Base-by-base conservation (phyloP, 2,888 invertebrate species). In the Scrobipalpa costella region DNA sequence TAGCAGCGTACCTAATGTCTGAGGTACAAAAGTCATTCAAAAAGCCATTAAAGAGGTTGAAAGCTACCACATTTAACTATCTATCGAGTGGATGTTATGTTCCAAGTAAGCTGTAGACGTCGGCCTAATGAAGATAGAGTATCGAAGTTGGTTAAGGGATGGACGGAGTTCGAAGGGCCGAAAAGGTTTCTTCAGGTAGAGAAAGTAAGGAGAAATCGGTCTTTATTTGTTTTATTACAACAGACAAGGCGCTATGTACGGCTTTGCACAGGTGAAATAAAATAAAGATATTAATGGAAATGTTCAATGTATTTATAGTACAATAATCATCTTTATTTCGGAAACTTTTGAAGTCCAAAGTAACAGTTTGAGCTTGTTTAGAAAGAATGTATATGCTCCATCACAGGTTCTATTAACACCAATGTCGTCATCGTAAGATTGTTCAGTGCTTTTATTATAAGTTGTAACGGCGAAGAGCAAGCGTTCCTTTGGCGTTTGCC, bases 121-220 rank as follows among this genome's bases (percentile, higher is more conserved):
- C 68, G 65, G 65, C 72, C 74, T 74, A 77, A 79, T 79, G 75
- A 75, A 78, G 79, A 79, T 67, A 68, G 71, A 80, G 69, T 70
- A 73, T 68, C 71, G 70, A 76, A 76, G 66, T 73, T 75, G 62
- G 63, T 61, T 61, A 61, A 11, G 66, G 67, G 50, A 62, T 64
- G 63, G 65, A 67, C 66, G 65, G 67, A 67, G 72, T 71, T 71
- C 66, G 71, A 66, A 63, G 69, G 69, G 67, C 69, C 71, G 63
- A 58, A 58, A 55, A 55, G 27, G 55, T 36, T 58, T n/a, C 34
- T 27, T 21, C 64, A 61, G n/a, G 33, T 55, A 15, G 44, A n/a
- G n/a, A 44, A 44, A 44, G n/a, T 27, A 27, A 27, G 27, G 27
- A 27, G 27, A 27, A 27, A 27, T 27, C 2, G 27, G 27, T 27